Conservation (phyloP, 2,888 invertebrate species). For the Chesias legatella region DNA sequence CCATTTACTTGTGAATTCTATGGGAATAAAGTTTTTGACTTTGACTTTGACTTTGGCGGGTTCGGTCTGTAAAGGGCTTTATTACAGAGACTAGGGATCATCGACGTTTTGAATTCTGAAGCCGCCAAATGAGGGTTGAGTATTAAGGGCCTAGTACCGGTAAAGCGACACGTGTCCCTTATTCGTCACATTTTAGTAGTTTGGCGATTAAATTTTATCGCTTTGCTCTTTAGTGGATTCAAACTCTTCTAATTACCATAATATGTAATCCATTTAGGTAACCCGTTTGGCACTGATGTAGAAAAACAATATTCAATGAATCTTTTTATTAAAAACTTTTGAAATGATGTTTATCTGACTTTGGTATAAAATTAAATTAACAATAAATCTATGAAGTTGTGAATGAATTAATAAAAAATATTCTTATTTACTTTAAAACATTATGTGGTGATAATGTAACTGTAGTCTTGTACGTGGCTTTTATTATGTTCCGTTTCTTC, state of each 20-base stretch:
- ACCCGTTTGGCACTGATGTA: too few species aligned
- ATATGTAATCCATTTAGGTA: too few species aligned
- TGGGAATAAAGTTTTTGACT: too few species aligned
- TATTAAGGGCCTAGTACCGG: conserved; percentile 46
- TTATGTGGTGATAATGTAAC: conserved; percentile 5
- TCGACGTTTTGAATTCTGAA: not conserved
- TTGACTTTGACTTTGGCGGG: too few species aligned
- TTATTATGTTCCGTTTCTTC: conserved; percentile 10
- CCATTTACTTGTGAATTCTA: too few species aligned
- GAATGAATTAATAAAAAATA: conserved; percentile 29
- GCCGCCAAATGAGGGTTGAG: conserved; percentile 30
- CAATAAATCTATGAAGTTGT: conserved; percentile 23
- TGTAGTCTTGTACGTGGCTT: conserved; percentile 12
- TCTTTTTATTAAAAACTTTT: not conserved
- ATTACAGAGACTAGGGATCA: conserved; percentile 28
- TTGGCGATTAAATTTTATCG: conserved; percentile 16
- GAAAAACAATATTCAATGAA: not conserved
- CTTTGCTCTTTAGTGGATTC: conserved; percentile 6
- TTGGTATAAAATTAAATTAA: conserved; percentile 22
- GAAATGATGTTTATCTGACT: conserved; percentile 11
- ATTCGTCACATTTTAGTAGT: conserved; percentile 22
- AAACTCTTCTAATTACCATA: conserved; percentile 4
- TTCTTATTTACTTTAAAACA: conserved; percentile 18
- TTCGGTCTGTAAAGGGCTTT: too few species aligned
- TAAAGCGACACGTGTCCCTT: conserved; percentile 34